Evolutionary conservation across 2,113 vertebrate species (phyloP).

Genomic region (Pica pica): DNA sequence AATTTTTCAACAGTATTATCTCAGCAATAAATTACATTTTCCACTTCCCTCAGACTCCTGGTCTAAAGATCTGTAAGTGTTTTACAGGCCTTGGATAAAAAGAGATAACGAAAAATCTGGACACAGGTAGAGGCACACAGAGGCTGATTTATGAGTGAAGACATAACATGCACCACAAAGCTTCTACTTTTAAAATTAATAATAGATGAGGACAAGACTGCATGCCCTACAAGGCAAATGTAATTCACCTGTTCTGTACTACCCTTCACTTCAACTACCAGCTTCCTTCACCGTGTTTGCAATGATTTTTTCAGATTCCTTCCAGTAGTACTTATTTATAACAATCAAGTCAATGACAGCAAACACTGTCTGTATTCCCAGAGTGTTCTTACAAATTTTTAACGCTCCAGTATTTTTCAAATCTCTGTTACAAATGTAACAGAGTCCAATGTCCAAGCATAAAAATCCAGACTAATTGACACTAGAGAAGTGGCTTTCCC

Average conservation of each 20-base stretch:
- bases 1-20: constrained; percentile 19
- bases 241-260: background rate
- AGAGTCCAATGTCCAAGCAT: background rate
- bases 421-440: background rate
- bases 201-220: constrained; percentile 2
- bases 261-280: background rate
- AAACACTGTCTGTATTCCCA: background rate
- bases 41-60: background rate
- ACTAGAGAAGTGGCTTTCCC: background rate
- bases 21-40: constrained; percentile 24
- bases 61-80: background rate
- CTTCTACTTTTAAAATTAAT: constrained; percentile 1
- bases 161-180: background rate
- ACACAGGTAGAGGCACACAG: background rate
- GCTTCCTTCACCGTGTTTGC: background rate
- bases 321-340: background rate
- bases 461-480: background rate
- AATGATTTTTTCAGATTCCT: background rate
- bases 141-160: constrained; percentile 6
- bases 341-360: background rate
- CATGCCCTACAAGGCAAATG: background rate
- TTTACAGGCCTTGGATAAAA: background rate
- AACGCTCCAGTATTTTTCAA: background rate
- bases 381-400: background rate
- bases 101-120: background rate